A percentile compares a stretch with the other conserved stretches of the same genome.
Conservation (phyloP, 2,113 vertebrate genomes). For the Bettongia penicillata region DNA sequence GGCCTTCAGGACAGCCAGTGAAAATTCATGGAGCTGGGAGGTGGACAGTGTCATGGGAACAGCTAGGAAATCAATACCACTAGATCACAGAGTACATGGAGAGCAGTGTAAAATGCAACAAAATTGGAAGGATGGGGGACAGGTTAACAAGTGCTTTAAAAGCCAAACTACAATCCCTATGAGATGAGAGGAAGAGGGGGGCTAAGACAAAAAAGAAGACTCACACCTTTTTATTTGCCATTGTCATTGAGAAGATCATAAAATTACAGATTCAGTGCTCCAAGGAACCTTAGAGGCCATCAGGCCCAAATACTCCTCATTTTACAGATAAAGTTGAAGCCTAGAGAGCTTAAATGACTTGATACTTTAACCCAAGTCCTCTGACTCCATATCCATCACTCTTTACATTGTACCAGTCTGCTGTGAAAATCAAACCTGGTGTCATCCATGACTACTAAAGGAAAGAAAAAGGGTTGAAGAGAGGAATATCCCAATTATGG, state of each 20-base stretch:
- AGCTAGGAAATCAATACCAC: too few relatives aligned
- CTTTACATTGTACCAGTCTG: neutral
- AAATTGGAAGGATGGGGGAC: too few relatives aligned
- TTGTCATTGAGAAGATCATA: too few relatives aligned
- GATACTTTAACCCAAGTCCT: neutral
- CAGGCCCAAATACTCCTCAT: neutral
- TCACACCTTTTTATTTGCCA: too few relatives aligned
- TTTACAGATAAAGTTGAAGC: neutral
- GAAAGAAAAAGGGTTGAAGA: neutral
- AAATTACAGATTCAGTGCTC: too few relatives aligned
- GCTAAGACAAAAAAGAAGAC: too few relatives aligned
- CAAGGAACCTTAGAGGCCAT: neutral
- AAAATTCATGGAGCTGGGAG: neutral
- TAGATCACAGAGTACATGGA: too few relatives aligned
- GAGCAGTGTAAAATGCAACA: too few relatives aligned
- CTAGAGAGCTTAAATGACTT: neutral
- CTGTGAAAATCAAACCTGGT: neutral
- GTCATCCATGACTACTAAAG: neutral
- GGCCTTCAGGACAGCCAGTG: too few relatives aligned
- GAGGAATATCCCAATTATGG: neutral
- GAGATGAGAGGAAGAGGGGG: too few relatives aligned
- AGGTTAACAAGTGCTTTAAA: too few relatives aligned
- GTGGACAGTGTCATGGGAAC: neutral
- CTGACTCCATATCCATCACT: neutral
- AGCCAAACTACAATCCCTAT: too few relatives aligned